Base-by-base conservation (phyloP, 2,888 invertebrate species). In the Toxonevra muliebris region DNA sequence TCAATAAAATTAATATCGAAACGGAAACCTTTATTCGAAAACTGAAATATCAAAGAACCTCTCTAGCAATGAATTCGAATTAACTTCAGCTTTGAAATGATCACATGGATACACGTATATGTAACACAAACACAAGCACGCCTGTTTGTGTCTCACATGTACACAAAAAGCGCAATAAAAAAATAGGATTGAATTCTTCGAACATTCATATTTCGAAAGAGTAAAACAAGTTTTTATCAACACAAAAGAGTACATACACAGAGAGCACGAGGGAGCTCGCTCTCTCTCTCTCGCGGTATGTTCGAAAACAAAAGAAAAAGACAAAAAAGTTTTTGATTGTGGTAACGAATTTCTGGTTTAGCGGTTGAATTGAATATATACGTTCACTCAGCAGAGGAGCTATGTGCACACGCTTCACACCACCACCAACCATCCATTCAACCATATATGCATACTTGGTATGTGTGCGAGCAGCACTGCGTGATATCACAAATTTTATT, bases 1-100 rank as follows among this genome's bases (percentile, higher is more conserved):
- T 62, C 61, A 58, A 50, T 58, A 48, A 61, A 61, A 17, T 61
- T 15, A 42, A 4, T n/a, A n/a, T 15, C 15, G 9, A n/a, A n/a
- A 48, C 20, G 20, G n/a, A 48, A 55, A 20, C 8, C 5, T 7
- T 48, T 15, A 10, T 48, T 48, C 48, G 48, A 48, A 48, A n/a
- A 48, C 13, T 10, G 48, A 48, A 13, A n/a, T 48, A 48, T 48
- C 11, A 5, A 48, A 8, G 48, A 48, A 48, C 30, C 7, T 30
- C 30, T 30, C 7, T 30, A 30, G 15, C 48, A 48, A 10, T 10
- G 48, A 48, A 5, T 13, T n/a, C 15, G 13, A n/a, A 48, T 12
- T 8, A 48, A 48, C 8, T n/a, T 8, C 13, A n/a, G 5, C 15
- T 41, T 10, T 58, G 20, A n/a, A 15, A 19, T 20, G 60, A 60